A percentile compares a stretch with the other conserved stretches of the same genome.
Evolutionary conservation across 1,140 invertebrate genomes (phyloP).

Genomic region (Pristionchus pacificus): DNA sequence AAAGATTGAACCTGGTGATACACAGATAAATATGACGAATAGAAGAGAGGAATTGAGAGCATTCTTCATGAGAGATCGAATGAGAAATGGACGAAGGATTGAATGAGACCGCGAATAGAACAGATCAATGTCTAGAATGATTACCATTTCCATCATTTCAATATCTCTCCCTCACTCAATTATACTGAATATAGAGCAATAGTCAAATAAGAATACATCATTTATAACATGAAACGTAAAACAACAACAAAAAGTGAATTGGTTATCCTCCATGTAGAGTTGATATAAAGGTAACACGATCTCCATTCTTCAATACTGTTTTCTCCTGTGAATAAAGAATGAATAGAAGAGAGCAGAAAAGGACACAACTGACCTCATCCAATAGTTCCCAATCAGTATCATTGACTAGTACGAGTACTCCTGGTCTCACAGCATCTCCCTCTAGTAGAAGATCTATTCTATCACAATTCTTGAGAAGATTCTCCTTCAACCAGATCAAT

Average conservation of each 20-base stretch:
- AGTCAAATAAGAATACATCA: too few relatives aligned
- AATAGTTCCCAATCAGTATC: slow-evolving; percentile 22
- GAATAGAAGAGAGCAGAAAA: too few relatives aligned
- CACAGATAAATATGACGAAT: too few relatives aligned
- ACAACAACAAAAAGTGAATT: neutral
- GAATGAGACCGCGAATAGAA: too few relatives aligned
- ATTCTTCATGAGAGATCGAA: too few relatives aligned
- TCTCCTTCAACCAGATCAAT: neutral
- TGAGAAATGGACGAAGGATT: too few relatives aligned
- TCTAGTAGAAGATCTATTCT: slow-evolving; percentile 13
- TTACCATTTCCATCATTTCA: too few relatives aligned
- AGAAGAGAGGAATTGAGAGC: too few relatives aligned
- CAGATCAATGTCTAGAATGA: too few relatives aligned
- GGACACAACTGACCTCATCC: slow-evolving; percentile 2
- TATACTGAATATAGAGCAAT: too few relatives aligned
- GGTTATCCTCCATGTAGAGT: slow-evolving; percentile 18
- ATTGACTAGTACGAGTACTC: slow-evolving; percentile 17
- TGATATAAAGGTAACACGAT: slow-evolving; percentile 16
- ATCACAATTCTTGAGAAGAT: slow-evolving; percentile 10
- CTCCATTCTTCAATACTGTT: slow-evolving; percentile 3
- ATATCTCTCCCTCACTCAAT: too few relatives aligned
- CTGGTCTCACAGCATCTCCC: slow-evolving; percentile 10
- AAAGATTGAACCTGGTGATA: too few relatives aligned
- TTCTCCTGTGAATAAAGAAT: neutral
- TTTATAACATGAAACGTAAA: neutral